These are phyloP conservation scores for Emydoidea blandingii DNA, from an alignment of 2,797 vertebrate genomes.

Conservation along the genomic window DNA sequence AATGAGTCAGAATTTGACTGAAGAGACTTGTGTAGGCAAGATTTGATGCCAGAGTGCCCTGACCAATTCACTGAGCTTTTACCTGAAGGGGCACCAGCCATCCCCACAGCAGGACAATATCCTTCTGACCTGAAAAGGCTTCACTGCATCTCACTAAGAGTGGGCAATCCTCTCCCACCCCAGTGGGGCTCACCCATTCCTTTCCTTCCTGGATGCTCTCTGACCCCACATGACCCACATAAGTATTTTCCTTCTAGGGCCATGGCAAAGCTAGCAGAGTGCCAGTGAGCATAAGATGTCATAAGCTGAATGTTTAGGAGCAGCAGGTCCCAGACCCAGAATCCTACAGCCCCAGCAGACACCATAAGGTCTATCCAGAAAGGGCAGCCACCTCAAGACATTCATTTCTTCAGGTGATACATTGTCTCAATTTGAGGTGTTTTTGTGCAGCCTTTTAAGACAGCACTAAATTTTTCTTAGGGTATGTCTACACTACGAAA, in stretches of 20 bases:
- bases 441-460: slow-evolving; percentile 34
- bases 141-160: background rate
- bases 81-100: background rate
- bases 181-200: background rate
- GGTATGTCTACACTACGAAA: no score
- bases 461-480: slow-evolving; percentile 67
- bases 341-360: background rate
- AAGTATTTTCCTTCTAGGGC: background rate
- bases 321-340: no score
- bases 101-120: accelerated
- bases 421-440: slow-evolving; percentile 46
- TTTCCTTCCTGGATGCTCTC: background rate
- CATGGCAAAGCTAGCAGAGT: background rate
- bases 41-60: background rate
- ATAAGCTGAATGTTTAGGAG: background rate
- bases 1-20: slow-evolving; percentile 22
- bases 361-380: slow-evolving; percentile 46
- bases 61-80: background rate
- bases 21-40: background rate
- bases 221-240: accelerated
- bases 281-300: background rate
- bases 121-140: background rate
- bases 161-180: background rate
- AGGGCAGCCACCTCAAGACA: slow-evolving; percentile 31
- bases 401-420: slow-evolving; percentile 42